Evolutionary conservation across 1,140 invertebrate species (phyloP).

Genomic region (Cheumatopsyche charites): DNA sequence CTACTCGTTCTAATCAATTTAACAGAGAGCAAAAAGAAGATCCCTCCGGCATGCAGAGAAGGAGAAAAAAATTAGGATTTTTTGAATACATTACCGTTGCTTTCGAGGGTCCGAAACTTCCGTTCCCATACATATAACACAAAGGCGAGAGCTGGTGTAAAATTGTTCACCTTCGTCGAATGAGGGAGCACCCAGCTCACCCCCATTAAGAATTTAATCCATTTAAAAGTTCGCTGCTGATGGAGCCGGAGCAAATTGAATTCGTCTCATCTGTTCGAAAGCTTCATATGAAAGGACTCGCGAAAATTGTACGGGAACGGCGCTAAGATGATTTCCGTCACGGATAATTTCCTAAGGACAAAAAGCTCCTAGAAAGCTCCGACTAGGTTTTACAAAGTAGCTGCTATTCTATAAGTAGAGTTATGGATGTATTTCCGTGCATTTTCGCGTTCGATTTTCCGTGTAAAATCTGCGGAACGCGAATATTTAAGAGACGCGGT

Average conservation of each 20-base stretch:
- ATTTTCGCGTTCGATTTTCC: too few relatives aligned
- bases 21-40: too few relatives aligned
- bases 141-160: not conserved
- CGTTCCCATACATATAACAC: too few relatives aligned
- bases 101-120: too few relatives aligned
- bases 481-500: not conserved
- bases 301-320: constrained; percentile 11
- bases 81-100: too few relatives aligned
- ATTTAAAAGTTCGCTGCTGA: constrained; percentile 17
- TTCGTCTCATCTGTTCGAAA: constrained; percentile 24
- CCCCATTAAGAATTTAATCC: constrained; percentile 23
- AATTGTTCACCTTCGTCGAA: constrained; percentile 22
- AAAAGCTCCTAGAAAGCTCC: too few relatives aligned
- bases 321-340: constrained; percentile 18
- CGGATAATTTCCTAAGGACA: not conserved
- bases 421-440: too few relatives aligned
- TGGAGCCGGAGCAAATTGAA: constrained; percentile 18
- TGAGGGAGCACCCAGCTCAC: not conserved
- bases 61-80: too few relatives aligned
- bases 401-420: too few relatives aligned
- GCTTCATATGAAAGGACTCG: constrained; percentile 23
- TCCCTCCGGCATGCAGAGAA: too few relatives aligned
- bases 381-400: too few relatives aligned
- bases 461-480: not conserved
- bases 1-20: too few relatives aligned